A percentile compares a stretch with the other conserved stretches of the same genome.
Conservation (phyloP, 2,888 invertebrate species). For the Slavum lentiscoides region DNA sequence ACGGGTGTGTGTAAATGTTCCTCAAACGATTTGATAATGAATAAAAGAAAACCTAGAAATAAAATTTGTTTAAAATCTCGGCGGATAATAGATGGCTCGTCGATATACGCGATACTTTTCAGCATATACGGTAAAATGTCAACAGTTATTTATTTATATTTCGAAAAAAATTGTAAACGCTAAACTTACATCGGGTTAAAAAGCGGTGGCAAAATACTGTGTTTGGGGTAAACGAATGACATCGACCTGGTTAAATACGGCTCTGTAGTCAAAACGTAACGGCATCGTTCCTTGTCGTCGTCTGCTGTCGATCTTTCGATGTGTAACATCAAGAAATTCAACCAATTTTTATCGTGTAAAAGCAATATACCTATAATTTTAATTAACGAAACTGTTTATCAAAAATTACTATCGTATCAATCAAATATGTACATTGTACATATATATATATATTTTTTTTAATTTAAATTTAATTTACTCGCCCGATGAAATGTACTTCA, state of each 20-base stretch:
- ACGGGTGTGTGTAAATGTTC: too few species aligned
- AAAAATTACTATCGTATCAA: not conserved
- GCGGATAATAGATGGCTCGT: too few species aligned
- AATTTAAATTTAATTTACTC: not conserved
- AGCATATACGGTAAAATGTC: too few species aligned
- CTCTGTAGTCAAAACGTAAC: slow-evolving; percentile 75
- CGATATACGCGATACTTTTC: too few species aligned
- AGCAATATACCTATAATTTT: slow-evolving; percentile 63
- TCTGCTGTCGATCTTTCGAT: slow-evolving; percentile 58
- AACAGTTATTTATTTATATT: not conserved
- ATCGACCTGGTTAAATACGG: slow-evolving; percentile 69
- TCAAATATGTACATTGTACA: not conserved
- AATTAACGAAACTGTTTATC: not conserved
- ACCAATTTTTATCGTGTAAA: slow-evolving; percentile 72
- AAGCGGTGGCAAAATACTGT: slow-evolving; percentile 65
- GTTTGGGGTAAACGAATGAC: slow-evolving; percentile 73
- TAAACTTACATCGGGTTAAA: slow-evolving; percentile 74
- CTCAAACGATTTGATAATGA: too few species aligned
- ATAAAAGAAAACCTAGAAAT: too few species aligned
- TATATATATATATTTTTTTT: too few species aligned
- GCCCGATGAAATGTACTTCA: slow-evolving; percentile 54
- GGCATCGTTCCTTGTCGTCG: slow-evolving; percentile 74
- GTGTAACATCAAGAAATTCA: slow-evolving; percentile 71
- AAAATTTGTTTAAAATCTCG: too few species aligned
- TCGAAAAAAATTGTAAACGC: too few species aligned